Evolutionary conservation across 2,113 vertebrate genomes (phyloP).

Genomic region (Passer domesticus): DNA sequence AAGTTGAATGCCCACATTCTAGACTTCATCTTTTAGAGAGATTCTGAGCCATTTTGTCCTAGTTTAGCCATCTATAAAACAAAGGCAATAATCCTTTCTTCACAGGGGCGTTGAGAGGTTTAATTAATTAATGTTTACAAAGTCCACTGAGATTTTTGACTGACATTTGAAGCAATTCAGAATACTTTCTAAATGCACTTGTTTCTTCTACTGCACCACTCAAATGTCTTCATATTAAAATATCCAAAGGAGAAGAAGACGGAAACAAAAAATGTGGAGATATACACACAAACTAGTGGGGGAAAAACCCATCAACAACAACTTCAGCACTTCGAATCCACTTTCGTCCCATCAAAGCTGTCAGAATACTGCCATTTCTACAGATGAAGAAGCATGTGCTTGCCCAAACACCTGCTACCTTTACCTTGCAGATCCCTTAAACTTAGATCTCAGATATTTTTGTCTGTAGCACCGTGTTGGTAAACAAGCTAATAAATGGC

Average conservation of each 20-base stretch:
- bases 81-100: constrained; percentile 51
- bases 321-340: background rate
- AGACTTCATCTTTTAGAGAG: background rate
- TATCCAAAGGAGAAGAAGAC: background rate
- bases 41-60: constrained; percentile 28
- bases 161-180: constrained; percentile 40
- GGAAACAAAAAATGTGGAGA: background rate
- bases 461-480: constrained; percentile 48
- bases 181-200: constrained; percentile 9
- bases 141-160: constrained; percentile 40
- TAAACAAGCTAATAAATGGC: constrained; percentile 63
- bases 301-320: background rate
- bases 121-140: constrained; percentile 62
- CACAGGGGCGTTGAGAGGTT: constrained; percentile 38
- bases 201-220: background rate
- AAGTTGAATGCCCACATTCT: background rate
- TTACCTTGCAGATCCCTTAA: constrained; percentile 55
- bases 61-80: constrained; percentile 48
- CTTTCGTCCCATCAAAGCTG: background rate
- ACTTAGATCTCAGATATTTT: constrained; percentile 44
- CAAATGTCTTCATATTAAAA: background rate
- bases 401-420: constrained; percentile 41
- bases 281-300: background rate
- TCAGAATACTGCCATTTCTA: constrained; percentile 34
- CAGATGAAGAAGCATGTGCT: constrained; percentile 23